Evolutionary conservation across 2,888 invertebrate genomes (phyloP), one percentile per base, ranked within the genome.

Genomic region (Metellina segmentata): DNA sequence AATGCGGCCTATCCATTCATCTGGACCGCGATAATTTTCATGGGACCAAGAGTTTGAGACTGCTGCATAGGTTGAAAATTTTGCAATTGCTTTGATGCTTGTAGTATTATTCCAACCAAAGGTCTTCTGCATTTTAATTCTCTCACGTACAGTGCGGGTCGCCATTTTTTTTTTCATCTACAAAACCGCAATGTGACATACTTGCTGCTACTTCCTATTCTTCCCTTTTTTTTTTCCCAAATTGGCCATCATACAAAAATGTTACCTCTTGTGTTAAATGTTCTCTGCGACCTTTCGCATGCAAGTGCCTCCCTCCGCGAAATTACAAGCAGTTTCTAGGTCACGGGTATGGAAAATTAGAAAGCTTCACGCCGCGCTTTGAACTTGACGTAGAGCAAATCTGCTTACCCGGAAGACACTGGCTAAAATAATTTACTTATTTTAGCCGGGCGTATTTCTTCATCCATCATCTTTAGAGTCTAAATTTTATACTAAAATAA

Each of bases 321-420:
- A 85, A 85, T 74, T 75, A 72, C 20, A 48, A 34, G n/a, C 34
- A 20, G 53, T 16, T 78, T 70, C 69, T 78, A 48, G 85, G 85
- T 86, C 85, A 78, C 34, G 20, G 51, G 69, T 70, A 20, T 48
- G 53, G 16, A 74, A 61, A 75, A 74, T 70, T 51, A 51, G 61
- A 61, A 61, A 81, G 72, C 48, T 81, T 19, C 81, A 72, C 53
- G 87, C 81, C 52, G 79, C 19, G 87, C 53, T 87, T 72, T 87
- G 79, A 79, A 81, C 72, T 86, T 86, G 69, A 86, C 20, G 2
- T n/a, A 7, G 70, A 13, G 75, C 16, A 13, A 61, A 16, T 16
- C 9, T 11, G 53, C 7, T 49, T 71, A 81, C 77, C 34, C 85
- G 85, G 85, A 86, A 86, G 85, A 74, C 5, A 74, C 34, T 74